Percentiles rank a stretch among this genome's conserved stretches.
Conservation (phyloP, 2,888 invertebrate genomes). For the Baronia brevicornis region DNA sequence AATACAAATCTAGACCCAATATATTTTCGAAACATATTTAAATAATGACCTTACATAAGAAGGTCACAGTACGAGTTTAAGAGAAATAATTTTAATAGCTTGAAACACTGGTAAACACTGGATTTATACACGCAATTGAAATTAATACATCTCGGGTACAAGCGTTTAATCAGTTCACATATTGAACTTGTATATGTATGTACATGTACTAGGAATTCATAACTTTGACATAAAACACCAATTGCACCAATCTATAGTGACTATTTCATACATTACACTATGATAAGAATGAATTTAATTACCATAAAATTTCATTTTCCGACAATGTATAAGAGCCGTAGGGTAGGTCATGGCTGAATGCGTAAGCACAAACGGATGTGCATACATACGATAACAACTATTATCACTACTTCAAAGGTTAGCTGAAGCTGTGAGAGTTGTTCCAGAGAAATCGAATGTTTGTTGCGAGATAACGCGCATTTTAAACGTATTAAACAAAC, state of each 20-base stretch:
- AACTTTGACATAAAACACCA: constrained; percentile 13
- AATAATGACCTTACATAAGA: too few relatives aligned
- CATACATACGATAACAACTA: constrained; percentile 50
- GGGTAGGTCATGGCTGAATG: constrained; percentile 71
- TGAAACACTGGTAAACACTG: constrained; percentile 24
- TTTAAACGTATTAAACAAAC: too few relatives aligned
- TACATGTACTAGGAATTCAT: too few relatives aligned
- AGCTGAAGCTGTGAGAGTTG: constrained; percentile 27
- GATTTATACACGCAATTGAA: constrained; percentile 32
- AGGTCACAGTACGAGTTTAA: too few relatives aligned
- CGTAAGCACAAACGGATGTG: constrained; percentile 66
- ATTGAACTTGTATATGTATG: too few relatives aligned
- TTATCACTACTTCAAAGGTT: constrained; percentile 46
- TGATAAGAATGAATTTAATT: constrained; percentile 26
- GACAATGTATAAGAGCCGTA: constrained; percentile 51
- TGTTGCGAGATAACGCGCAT: too few relatives aligned
- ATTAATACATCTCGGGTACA: constrained; percentile 25
- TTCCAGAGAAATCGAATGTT: constrained; percentile 8
- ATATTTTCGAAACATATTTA: too few relatives aligned
- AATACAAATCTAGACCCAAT: too few relatives aligned
- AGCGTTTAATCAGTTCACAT: too few relatives aligned
- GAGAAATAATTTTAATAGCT: constrained; percentile 21
- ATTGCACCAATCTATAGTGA: constrained; percentile 12
- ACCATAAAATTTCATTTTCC: constrained; percentile 47
- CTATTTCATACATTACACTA: constrained; percentile 14